A percentile compares a stretch with the other conserved stretches of the same genome.
Evolutionary conservation across 1,140 invertebrate genomes (phyloP).

Genomic region (Bombyx mandarina): DNA sequence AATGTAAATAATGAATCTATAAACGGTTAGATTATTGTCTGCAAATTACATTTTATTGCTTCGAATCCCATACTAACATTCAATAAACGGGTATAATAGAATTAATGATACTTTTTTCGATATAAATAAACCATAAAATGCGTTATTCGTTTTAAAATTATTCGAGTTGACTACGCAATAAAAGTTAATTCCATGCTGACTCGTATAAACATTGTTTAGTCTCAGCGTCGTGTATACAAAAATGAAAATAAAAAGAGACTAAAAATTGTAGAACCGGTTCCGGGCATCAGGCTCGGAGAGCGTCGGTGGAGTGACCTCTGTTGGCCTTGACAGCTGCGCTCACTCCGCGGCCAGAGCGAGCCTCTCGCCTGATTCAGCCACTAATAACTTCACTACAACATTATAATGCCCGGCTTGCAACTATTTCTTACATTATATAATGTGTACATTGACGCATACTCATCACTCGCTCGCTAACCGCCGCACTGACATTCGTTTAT

Average conservation of each 20-base stretch:
- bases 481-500: slow-evolving; percentile 15
- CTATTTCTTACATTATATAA: slow-evolving; percentile 41
- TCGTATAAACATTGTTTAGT: slow-evolving; percentile 70
- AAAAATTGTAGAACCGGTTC: slow-evolving; percentile 70
- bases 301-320: slow-evolving; percentile 66
- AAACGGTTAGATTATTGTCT: too few relatives aligned
- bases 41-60: too few relatives aligned
- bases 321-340: slow-evolving; percentile 68
- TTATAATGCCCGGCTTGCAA: slow-evolving; percentile 52
- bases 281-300: slow-evolving; percentile 60
- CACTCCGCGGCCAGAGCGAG: slow-evolving; percentile 41
- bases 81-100: too few relatives aligned
- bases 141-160: slow-evolving; percentile 18
- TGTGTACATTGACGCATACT: slow-evolving; percentile 11
- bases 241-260: slow-evolving; percentile 70
- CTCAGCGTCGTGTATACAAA: slow-evolving; percentile 68
- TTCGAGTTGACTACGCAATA: slow-evolving; percentile 27
- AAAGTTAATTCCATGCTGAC: slow-evolving; percentile 61
- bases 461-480: slow-evolving; percentile 6
- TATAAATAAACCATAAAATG: slow-evolving; percentile 1
- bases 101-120: too few relatives aligned
- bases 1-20: too few relatives aligned
- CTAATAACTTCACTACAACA: slow-evolving; percentile 65
- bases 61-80: too few relatives aligned
- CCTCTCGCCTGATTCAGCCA: slow-evolving; percentile 55